These are phyloP conservation scores for Drosophila pseudoobscura DNA, from an alignment of 1,140 invertebrate species.

Conservation along the genomic window DNA sequence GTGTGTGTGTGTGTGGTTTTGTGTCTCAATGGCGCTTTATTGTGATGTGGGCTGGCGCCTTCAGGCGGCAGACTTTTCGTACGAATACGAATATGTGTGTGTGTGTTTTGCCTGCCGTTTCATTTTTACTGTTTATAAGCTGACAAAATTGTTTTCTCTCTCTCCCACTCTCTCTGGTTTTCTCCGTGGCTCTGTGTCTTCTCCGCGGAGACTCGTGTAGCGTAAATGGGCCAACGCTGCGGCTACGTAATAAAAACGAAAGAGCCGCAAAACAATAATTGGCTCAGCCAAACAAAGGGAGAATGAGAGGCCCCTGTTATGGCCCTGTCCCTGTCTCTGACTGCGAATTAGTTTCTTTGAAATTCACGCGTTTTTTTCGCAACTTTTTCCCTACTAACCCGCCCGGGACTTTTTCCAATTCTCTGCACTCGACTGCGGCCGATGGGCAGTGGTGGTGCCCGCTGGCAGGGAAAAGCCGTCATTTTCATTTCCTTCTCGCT, in stretches of 20 bases:
- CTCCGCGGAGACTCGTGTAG: constrained; percentile 32
- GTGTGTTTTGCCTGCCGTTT: constrained; percentile 64
- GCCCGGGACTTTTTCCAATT: constrained; percentile 42
- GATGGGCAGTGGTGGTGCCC: constrained; percentile 12
- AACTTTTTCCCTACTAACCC: too few species aligned
- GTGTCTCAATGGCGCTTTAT: constrained; percentile 66
- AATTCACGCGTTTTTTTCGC: not conserved
- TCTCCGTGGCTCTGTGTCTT: not conserved
- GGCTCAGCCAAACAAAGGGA: constrained; percentile 23
- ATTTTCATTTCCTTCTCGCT: constrained; percentile 30
- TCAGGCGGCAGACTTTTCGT: constrained; percentile 13
- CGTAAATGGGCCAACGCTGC: constrained; percentile 56
- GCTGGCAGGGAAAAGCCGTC: constrained; percentile 6
- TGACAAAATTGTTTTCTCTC: constrained; percentile 67
- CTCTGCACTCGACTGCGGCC: constrained; percentile 50
- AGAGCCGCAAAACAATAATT: constrained; percentile 56
- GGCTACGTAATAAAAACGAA: constrained; percentile 63
- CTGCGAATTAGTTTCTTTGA: too few species aligned
- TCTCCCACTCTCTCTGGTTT: constrained; percentile 1
- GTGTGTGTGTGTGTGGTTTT: constrained; percentile 5
- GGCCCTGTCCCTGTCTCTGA: constrained; percentile 44
- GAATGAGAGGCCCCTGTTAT: not conserved
- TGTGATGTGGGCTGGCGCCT: constrained; percentile 40
- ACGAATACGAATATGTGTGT: constrained; percentile 7
- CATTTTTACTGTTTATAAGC: constrained; percentile 76